A percentile compares a stretch with the other conserved stretches of the same genome.
These are phyloP conservation scores for Argyresthia albistria DNA, from an alignment of 2,888 invertebrate genomes.

Conservation along the genomic window DNA sequence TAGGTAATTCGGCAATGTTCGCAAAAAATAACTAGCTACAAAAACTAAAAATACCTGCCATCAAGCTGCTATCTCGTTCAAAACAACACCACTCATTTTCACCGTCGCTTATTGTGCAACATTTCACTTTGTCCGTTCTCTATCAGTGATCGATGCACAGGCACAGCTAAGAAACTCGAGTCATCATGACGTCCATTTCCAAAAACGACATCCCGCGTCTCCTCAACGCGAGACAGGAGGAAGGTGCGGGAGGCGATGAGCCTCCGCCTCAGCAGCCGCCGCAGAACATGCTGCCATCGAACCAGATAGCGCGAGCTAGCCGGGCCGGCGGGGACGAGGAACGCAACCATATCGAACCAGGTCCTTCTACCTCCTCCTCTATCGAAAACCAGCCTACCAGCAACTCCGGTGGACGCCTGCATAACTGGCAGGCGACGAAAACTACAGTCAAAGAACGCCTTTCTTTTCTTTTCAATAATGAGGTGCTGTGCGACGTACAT, in stretches of 20 bases:
- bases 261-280: slow-evolving; percentile 59
- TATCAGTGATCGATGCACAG: background rate
- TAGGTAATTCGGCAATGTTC: too few species aligned
- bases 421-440: slow-evolving; percentile 83
- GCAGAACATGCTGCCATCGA: slow-evolving; percentile 68
- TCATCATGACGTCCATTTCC: slow-evolving; percentile 50
- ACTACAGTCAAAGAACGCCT: slow-evolving; percentile 82
- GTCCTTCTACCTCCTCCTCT: slow-evolving; percentile 37
- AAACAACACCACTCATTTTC: too few species aligned
- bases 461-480: slow-evolving; percentile 71
- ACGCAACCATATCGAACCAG: slow-evolving; percentile 33
- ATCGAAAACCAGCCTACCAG: slow-evolving; percentile 56
- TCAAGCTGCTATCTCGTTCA: too few species aligned
- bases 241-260: slow-evolving; percentile 40
- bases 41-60: too few species aligned
- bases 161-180: background rate
- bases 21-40: too few species aligned
- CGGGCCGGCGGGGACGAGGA: slow-evolving; percentile 42
- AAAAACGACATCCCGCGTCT: slow-evolving; percentile 57
- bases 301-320: slow-evolving; percentile 46
- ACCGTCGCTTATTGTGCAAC: too few species aligned
- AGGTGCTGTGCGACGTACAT: slow-evolving; percentile 77
- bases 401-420: slow-evolving; percentile 57
- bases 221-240: slow-evolving; percentile 41
- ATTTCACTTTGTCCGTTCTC: too few species aligned